A percentile compares a stretch with the other conserved stretches of the same genome.
Evolutionary conservation across 2,797 vertebrate species (phyloP).

Genomic region (Etheostoma nigrum): DNA sequence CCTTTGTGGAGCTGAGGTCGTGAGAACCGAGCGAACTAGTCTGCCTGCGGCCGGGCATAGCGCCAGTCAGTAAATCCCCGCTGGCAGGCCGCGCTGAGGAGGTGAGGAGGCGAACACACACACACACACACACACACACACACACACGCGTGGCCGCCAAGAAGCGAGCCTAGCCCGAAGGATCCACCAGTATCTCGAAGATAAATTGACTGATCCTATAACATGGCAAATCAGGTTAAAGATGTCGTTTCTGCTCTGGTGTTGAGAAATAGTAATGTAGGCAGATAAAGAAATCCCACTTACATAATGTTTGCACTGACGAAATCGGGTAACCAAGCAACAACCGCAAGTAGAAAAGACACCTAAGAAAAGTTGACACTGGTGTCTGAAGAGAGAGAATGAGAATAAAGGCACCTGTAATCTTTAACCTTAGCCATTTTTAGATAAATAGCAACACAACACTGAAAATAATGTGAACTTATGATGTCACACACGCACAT

Average conservation of each 20-base stretch:
- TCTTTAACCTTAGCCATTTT: neutral
- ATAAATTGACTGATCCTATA: constrained; percentile 44
- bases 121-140: constrained; percentile 74
- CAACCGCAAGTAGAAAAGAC: neutral
- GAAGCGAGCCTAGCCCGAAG: constrained; percentile 63
- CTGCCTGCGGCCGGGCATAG: constrained; percentile 87
- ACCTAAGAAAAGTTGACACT: neutral
- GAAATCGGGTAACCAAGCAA: neutral
- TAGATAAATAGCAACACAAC: neutral
- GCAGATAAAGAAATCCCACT: neutral
- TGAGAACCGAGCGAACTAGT: constrained; percentile 91
- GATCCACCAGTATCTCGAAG: constrained; percentile 37
- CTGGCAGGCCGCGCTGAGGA: constrained; percentile 78
- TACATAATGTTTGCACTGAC: neutral
- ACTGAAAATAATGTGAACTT: neutral
- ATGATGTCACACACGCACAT: neutral
- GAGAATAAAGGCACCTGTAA: no score
- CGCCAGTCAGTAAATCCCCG: constrained; percentile 89
- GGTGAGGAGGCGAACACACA: constrained; percentile 82
- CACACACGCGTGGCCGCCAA: constrained; percentile 77
- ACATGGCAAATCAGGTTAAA: constrained; percentile 15
- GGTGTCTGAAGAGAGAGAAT: neutral
- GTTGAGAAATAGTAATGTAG: constrained; percentile 15
- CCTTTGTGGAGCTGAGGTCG: constrained; percentile 89
- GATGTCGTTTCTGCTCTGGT: constrained; percentile 6